phyloP scores from a whole-genome alignment of 1,140 invertebrate species.

The Drosophila tsacasi region DNA sequence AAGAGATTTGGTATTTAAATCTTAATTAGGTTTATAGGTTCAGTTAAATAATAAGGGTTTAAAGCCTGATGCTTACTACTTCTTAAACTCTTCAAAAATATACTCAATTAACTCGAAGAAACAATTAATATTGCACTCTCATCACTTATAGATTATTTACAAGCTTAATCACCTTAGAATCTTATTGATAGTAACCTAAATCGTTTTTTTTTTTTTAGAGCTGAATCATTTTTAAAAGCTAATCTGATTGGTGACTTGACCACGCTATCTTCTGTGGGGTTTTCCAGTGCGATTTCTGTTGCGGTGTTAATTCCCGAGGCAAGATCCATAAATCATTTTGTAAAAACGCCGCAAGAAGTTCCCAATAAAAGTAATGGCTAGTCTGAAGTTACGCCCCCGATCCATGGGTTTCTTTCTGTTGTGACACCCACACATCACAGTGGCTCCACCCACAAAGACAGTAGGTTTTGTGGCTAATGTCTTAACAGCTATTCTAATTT shows the following conservation, averaged over 20 bases:
- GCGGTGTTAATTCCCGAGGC: conserved; percentile 18
- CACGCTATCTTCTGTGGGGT: conserved; percentile 9
- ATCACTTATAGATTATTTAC: not conserved
- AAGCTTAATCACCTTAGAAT: not conserved
- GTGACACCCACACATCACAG: conserved; percentile 31
- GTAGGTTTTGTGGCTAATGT: conserved; percentile 43
- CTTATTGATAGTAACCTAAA: conserved; percentile 6
- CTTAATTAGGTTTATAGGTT: not conserved
- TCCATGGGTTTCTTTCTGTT: conserved; percentile 12
- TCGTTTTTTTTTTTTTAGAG: not conserved
- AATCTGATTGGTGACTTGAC: conserved; percentile 23
- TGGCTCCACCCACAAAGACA: conserved; percentile 32
- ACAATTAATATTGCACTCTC: not conserved
- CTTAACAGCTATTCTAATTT: conserved; percentile 74
- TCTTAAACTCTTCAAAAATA: not conserved
- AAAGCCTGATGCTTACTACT: not conserved
- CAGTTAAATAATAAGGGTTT: not conserved
- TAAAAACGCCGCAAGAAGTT: conserved; percentile 48
- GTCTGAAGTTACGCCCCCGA: conserved; percentile 44
- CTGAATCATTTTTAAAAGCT: conserved; percentile 4
- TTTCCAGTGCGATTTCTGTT: conserved; percentile 11
- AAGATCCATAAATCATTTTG: conserved; percentile 45
- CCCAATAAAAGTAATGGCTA: conserved; percentile 28
- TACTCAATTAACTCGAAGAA: not conserved
- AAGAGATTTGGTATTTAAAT: not conserved